phyloP scores from a whole-genome alignment of 2,797 vertebrate species.

The Pelobates cultripes region DNA sequence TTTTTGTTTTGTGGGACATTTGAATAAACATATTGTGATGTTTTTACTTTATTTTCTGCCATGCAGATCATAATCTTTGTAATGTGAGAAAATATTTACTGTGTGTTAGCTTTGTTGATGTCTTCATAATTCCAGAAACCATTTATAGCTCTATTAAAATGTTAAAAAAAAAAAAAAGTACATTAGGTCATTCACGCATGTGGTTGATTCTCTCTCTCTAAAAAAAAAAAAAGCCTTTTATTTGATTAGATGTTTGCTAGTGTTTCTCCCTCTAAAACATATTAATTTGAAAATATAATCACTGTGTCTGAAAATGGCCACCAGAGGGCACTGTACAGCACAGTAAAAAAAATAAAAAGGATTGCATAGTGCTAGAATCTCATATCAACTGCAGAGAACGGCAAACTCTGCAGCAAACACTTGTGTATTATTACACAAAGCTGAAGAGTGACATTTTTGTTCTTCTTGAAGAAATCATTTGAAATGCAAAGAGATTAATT shows the following conservation, averaged over 20 bases:
- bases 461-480: slow-evolving; percentile 35
- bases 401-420: background rate
- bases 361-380: background rate
- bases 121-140: slow-evolving; percentile 38
- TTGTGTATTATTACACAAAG: background rate
- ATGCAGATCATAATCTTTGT: slow-evolving; percentile 39
- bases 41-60: slow-evolving; percentile 25
- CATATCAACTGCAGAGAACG: background rate
- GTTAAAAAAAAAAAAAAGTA: background rate
- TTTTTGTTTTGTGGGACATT: background rate
- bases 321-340: slow-evolving; percentile 74
- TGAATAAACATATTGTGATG: background rate
- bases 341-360: slow-evolving; percentile 22
- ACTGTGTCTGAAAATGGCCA: slow-evolving; percentile 54
- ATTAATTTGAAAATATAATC: background rate
- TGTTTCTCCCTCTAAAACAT: background rate
- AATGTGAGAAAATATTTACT: slow-evolving; percentile 31
- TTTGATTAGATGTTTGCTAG: slow-evolving; percentile 13
- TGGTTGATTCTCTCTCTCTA: slow-evolving; percentile 18
- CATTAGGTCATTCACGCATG: slow-evolving; percentile 40
- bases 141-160: slow-evolving; percentile 40
- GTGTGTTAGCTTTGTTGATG: slow-evolving; percentile 30
- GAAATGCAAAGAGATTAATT: slow-evolving; percentile 46
- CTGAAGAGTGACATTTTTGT: slow-evolving; percentile 3
- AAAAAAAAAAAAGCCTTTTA: background rate